These are phyloP conservation scores for Procapra przewalskii DNA, from an alignment of 2,113 vertebrate species.

Conservation along the genomic window DNA sequence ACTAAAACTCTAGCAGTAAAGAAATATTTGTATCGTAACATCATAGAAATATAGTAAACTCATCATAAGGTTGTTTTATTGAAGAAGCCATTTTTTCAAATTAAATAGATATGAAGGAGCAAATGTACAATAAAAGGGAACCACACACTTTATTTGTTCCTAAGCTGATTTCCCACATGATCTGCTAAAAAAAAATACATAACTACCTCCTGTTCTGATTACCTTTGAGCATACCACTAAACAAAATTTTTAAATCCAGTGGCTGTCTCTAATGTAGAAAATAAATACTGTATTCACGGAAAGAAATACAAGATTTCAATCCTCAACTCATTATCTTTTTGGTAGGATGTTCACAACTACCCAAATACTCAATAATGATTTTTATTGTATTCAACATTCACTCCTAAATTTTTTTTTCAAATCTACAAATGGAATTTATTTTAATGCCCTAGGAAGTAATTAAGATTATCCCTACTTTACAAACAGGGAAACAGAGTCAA, in stretches of 20 bases:
- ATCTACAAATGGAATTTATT: background rate
- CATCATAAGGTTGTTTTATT: constrained; percentile 61
- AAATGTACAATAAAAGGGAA: constrained; percentile 70
- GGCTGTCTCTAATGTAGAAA: background rate
- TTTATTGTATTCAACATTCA: constrained; percentile 14
- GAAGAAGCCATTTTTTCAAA: constrained; percentile 47
- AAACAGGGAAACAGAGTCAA: constrained; percentile 23
- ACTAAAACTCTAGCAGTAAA: constrained; percentile 45
- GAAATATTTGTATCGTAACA: constrained; percentile 55
- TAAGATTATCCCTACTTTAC: background rate
- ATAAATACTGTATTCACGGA: background rate
- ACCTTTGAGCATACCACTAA: constrained; percentile 33
- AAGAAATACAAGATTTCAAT: background rate
- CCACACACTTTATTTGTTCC: background rate
- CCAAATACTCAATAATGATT: background rate
- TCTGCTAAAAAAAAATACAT: background rate
- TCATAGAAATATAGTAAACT: constrained; percentile 55
- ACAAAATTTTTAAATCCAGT: constrained; percentile 35
- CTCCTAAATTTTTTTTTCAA: background rate
- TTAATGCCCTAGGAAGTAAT: background rate
- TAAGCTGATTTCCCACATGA: constrained; percentile 31
- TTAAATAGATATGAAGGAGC: constrained; percentile 56
- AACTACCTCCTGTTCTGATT: constrained; percentile 33
- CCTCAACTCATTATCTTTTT: background rate
- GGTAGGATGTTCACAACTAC: background rate